These are phyloP conservation scores for Girardinus metallicus DNA, from an alignment of 2,797 vertebrate genomes.

Conservation along the genomic window DNA sequence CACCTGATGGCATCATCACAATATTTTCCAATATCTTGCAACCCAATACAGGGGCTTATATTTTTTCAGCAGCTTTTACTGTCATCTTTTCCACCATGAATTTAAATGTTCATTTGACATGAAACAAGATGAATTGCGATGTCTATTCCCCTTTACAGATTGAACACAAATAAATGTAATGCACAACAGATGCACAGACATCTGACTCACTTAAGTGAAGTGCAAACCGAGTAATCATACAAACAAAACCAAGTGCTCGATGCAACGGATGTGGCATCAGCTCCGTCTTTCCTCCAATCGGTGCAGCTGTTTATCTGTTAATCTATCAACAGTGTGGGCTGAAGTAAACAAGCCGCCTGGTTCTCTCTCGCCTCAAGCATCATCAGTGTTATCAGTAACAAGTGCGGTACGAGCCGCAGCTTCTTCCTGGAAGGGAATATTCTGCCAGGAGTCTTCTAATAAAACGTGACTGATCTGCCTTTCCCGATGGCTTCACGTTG, in stretches of 20 bases:
- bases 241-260: constrained; percentile 51
- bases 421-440: constrained; percentile 47
- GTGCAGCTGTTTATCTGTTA: constrained; percentile 48
- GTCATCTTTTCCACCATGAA: neutral
- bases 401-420: constrained; percentile 31
- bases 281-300: constrained; percentile 33
- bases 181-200: constrained; percentile 56
- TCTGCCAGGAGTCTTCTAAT: constrained; percentile 54
- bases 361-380: constrained; percentile 35
- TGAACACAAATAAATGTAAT: constrained; percentile 37
- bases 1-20: neutral
- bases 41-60: neutral
- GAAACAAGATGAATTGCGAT: constrained; percentile 32
- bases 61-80: neutral
- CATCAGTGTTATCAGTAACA: constrained; percentile 44
- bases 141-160: constrained; percentile 22
- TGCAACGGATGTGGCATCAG: constrained; percentile 15
- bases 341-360: constrained; percentile 38
- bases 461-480: constrained; percentile 61
- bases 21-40: neutral
- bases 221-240: constrained; percentile 47
- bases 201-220: constrained; percentile 47
- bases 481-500: constrained; percentile 58
- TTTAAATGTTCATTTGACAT: constrained; percentile 9
- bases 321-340: constrained; percentile 31